A percentile compares a stretch with the other conserved stretches of the same genome.
Evolutionary conservation across 2,888 invertebrate species (phyloP).

Genomic region (Nezara viridula): DNA sequence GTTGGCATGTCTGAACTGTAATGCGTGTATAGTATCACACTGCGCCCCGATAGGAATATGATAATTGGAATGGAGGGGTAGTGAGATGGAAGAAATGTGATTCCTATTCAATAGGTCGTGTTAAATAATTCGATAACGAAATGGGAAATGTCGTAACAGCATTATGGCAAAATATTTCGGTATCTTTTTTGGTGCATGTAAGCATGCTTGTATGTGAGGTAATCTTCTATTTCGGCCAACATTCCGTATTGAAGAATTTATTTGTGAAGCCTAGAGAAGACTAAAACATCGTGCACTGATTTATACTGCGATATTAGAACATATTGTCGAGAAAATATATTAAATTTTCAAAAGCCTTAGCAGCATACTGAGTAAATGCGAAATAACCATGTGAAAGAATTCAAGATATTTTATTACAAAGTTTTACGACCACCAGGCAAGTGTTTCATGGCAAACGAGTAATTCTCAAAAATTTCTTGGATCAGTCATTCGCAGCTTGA

Average conservation of each 20-base stretch:
- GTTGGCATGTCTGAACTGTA: not conserved
- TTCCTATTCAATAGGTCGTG: not conserved
- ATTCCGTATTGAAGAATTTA: too few relatives aligned
- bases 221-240: not conserved
- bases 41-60: not conserved
- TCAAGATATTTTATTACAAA: too few relatives aligned
- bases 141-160: not conserved
- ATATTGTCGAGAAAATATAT: too few relatives aligned
- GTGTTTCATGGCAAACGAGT: too few relatives aligned
- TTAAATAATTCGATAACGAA: slow-evolving; percentile 1
- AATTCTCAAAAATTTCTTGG: too few relatives aligned
- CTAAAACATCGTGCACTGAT: not conserved
- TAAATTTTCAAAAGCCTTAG: too few relatives aligned
- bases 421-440: too few relatives aligned
- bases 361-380: too few relatives aligned
- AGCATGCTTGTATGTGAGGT: not conserved
- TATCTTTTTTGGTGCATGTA: not conserved
- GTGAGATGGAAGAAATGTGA: not conserved
- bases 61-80: not conserved
- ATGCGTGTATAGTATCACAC: not conserved
- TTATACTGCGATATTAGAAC: too few relatives aligned
- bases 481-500: too few relatives aligned
- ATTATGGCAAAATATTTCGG: not conserved
- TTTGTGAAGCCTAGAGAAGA: not conserved
- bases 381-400: too few relatives aligned